phyloP scores from a whole-genome alignment of 2,797 vertebrate species.

The Lepilemur ruficaudatus region DNA sequence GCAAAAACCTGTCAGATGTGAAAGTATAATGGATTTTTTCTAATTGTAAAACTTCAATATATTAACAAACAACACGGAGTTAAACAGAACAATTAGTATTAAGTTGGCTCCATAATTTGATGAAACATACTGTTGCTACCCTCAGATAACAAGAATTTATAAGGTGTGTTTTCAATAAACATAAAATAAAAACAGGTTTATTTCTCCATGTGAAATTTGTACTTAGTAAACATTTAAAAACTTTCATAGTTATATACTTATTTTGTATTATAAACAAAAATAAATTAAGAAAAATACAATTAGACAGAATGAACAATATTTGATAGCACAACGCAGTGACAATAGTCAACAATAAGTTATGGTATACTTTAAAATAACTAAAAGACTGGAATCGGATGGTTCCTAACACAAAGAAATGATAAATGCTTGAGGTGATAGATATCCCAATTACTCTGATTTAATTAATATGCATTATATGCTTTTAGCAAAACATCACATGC shows the following conservation, averaged over 20 bases:
- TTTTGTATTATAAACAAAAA: not conserved
- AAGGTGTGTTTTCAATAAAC: not conserved
- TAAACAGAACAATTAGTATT: conserved; percentile 43
- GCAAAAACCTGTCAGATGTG: conserved; percentile 56
- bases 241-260: not conserved
- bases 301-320: not conserved
- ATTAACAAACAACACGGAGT: not conserved
- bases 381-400: not conserved
- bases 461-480: not conserved
- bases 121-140: not conserved
- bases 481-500: not conserved
- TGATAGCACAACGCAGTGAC: not conserved
- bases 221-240: not conserved
- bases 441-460: not conserved
- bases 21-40: conserved; percentile 33
- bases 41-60: conserved; percentile 2
- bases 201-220: conserved; percentile 5
- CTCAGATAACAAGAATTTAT: not conserved
- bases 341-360: not conserved
- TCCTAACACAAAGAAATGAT: not conserved
- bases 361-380: not conserved
- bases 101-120: not conserved
- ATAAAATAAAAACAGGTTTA: not conserved
- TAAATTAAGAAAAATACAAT: not conserved
- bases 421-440: not conserved